Base-by-base conservation (phyloP, 2,113 vertebrate species). In the Psilopsiagon aurifrons region DNA sequence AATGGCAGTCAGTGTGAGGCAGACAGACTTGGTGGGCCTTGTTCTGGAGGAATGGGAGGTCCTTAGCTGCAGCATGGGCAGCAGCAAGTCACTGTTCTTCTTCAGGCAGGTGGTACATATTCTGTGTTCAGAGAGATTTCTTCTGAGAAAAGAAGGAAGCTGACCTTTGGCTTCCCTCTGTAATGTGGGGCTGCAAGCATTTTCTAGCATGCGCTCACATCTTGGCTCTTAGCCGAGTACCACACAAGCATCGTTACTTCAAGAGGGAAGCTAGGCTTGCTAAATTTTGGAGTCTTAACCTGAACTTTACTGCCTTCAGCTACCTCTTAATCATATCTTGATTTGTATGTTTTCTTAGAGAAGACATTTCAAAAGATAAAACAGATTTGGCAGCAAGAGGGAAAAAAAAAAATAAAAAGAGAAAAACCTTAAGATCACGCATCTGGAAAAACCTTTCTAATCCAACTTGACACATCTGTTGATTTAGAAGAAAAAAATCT, bases 391-490 rank as follows among this genome's bases (percentile, higher is more conserved):
- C 78, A 90, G 44, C 17, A 49, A 82, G 86, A 80, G 5, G 35
- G n/a, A 7, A 17, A 22, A 28, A 22, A 14, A 51, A 25, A n/a
- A 31, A 39, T 39, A 39, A 39, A 10, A 2, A 7, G 25, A 49
- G 5, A 70, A 41, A 27, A 27, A 3, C 10, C 7, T 11, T 31
- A n/a, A 84, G 83, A 88, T 70, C 13, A 23, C 7, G 5, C 85
- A 74, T 86, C 62, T 93, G 62, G 57, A 91, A 87, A 92, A 87
- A 39, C 46, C 41, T 76, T 91, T 86, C 64, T 93, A 79, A 88
- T 76, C 49, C 67, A 22, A 82, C 70, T 64, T 91, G 69, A 82
- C 86, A 87, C 57, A 95, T 88, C 83, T 97, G 86, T 82, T 97
- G 44, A 77, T 94, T 89, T 49, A 89, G 77, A 93, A 91, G 47